phyloP scores from a whole-genome alignment of 2,888 invertebrate genomes.

The Drosophila affinis region DNA sequence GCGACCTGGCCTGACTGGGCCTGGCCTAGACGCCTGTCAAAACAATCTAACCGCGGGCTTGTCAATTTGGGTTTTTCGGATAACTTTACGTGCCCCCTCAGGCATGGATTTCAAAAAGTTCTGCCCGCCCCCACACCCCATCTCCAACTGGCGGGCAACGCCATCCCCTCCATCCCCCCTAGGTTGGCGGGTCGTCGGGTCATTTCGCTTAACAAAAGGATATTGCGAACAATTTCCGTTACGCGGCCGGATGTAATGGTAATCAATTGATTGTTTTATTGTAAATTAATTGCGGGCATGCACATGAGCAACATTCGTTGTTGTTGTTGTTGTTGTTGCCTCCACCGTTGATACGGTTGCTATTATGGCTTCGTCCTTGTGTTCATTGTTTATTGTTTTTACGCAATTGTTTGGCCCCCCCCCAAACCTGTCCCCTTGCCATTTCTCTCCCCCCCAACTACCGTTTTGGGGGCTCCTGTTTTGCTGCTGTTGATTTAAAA shows the following conservation, averaged over 20 bases:
- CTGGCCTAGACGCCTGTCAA: constrained; percentile 44
- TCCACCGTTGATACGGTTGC: constrained; percentile 26
- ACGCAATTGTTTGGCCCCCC: constrained; percentile 74
- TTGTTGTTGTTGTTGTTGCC: constrained; percentile 27
- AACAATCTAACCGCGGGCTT: constrained; percentile 53
- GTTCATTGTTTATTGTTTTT: constrained; percentile 75
- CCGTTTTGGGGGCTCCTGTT: not conserved
- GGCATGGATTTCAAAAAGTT: constrained; percentile 22
- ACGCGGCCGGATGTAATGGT: constrained; percentile 73
- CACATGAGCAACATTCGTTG: constrained; percentile 62
- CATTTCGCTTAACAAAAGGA: constrained; percentile 65
- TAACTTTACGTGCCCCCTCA: constrained; percentile 41
- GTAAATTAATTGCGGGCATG: constrained; percentile 78
- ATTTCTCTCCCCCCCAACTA: not conserved
- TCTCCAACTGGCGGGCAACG: too few species aligned
- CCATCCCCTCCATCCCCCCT: not conserved
- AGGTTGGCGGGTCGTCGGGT: not conserved
- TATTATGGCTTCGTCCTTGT: constrained; percentile 1
- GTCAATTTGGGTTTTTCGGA: constrained; percentile 48
- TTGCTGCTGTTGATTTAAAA: constrained; percentile 73
- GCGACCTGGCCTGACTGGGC: constrained; percentile 1
- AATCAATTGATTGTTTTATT: constrained; percentile 82
- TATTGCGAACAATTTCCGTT: constrained; percentile 78
- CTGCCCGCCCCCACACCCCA: too few species aligned
- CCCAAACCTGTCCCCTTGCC: constrained; percentile 26